A percentile compares a stretch with the other conserved stretches of the same genome.
Conservation (phyloP, 2,888 invertebrate genomes). For the Acrobasis repandana region DNA sequence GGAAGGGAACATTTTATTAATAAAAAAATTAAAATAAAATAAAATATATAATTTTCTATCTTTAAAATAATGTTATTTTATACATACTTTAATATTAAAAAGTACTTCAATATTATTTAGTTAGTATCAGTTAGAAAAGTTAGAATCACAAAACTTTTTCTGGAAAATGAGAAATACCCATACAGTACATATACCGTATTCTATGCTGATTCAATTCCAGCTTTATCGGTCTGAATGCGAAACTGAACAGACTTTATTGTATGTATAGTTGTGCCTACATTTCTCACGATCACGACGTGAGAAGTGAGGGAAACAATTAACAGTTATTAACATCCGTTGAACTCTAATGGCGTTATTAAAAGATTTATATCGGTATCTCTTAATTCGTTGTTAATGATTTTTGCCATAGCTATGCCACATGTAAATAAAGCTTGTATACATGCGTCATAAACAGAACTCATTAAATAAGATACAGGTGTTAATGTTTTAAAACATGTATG, state of each 20-base stretch:
- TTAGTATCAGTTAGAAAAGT: no score
- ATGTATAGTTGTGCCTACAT: not conserved
- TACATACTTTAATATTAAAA: no score
- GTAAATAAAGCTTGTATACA: conserved; percentile 1
- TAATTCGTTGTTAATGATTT: conserved; percentile 40
- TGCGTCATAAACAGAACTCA: not conserved
- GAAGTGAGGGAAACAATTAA: conserved; percentile 55
- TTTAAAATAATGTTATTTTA: no score
- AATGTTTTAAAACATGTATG: not conserved
- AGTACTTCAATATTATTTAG: no score
- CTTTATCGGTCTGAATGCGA: not conserved
- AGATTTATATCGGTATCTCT: conserved; percentile 59
- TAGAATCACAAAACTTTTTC: no score
- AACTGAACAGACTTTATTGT: conserved; percentile 53
- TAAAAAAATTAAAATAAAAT: no score
- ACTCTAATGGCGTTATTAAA: conserved; percentile 58
- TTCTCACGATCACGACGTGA: conserved; percentile 66
- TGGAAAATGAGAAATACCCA: no score
- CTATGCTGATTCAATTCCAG: not conserved
- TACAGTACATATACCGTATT: not conserved
- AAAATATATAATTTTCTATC: no score
- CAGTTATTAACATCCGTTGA: conserved; percentile 71
- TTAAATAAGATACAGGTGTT: not conserved
- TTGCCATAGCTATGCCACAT: conserved; percentile 22
- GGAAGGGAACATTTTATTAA: no score